Base-by-base conservation (phyloP, 1,140 invertebrate species). In the Drosophila lacteicornis region DNA sequence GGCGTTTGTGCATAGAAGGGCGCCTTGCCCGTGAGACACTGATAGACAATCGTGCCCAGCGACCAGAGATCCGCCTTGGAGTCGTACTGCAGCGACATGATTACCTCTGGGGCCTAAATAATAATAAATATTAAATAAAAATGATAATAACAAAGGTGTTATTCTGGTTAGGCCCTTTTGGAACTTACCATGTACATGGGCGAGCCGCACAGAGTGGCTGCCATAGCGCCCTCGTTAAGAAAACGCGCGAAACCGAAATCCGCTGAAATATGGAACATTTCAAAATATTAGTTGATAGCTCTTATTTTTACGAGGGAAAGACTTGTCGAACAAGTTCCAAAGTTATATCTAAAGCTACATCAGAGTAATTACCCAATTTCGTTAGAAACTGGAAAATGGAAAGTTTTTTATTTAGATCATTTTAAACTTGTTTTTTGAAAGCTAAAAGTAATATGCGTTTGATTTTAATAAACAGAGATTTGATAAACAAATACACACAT, bases 171-270 rank as follows among this genome's bases (percentile, higher is more conserved):
- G 5, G 3, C 36, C 53, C 53, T n/a, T 38, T 4, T 40, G 3
- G 7, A 7, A 33, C 53, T 76, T 67, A 97, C 97, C 99, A 99
- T 99, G 91, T 99, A 99, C 99, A 99, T 99, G 4, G 99, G 99
- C 40, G 99, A 99, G 19, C 99, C 99, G 93, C 99, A 99, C 3
- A 99, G 94, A 40, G 99, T 99, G 51, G 98, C 99, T 50, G 99
- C 99, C 99, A 99, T 99, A 17, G 99, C 98, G 53, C 99, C 99
- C 93, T 99, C 99, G 93, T 98, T 96, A 8, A 99, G 94, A 93
- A 99, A 99, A 91, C 99, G 95, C 33, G 99, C 99, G 94, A 99
- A 99, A 19, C 99, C 99, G 95, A 99, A 99, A 94, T 99, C 99
- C 88, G 99, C 98, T 92, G 36, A 13, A 75, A 75, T 27, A 66